Evolutionary conservation across 2,797 vertebrate species (phyloP).

Genomic region (Crocidura indochinensis): DNA sequence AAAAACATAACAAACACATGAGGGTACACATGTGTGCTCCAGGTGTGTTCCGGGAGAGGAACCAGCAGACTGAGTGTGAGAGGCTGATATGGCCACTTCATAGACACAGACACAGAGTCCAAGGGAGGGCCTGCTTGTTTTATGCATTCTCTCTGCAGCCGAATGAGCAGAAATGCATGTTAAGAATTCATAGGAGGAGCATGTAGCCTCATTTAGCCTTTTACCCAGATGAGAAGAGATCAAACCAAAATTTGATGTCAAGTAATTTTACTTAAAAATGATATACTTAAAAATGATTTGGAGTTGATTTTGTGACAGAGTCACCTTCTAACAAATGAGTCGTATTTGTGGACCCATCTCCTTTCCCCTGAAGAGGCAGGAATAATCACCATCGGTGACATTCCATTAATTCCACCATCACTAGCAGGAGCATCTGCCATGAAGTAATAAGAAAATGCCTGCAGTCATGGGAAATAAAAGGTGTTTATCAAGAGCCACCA

Average conservation of each 20-base stretch:
- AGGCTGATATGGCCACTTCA: background rate
- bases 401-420: conserved; percentile 1
- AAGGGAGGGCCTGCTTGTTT: too few species aligned
- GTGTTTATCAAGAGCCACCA: conserved; percentile 1
- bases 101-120: too few species aligned
- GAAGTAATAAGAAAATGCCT: conserved; percentile 36
- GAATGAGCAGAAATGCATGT: background rate
- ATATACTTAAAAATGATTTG: background rate
- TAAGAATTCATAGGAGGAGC: background rate
- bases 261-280: conserved; percentile 11
- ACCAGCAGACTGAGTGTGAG: too few species aligned
- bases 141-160: rapidly evolving
- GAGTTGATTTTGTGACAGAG: background rate
- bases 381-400: conserved; percentile 41
- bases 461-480: background rate
- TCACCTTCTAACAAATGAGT: conserved; percentile 17
- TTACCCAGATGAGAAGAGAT: conserved; percentile 13
- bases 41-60: too few species aligned
- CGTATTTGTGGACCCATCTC: background rate
- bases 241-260: background rate
- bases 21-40: background rate
- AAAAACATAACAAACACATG: background rate
- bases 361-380: conserved; percentile 12
- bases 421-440: background rate
- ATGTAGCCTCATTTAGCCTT: background rate